Conservation (phyloP, 2,113 vertebrate species). For the Pangasianodon gigas region DNA sequence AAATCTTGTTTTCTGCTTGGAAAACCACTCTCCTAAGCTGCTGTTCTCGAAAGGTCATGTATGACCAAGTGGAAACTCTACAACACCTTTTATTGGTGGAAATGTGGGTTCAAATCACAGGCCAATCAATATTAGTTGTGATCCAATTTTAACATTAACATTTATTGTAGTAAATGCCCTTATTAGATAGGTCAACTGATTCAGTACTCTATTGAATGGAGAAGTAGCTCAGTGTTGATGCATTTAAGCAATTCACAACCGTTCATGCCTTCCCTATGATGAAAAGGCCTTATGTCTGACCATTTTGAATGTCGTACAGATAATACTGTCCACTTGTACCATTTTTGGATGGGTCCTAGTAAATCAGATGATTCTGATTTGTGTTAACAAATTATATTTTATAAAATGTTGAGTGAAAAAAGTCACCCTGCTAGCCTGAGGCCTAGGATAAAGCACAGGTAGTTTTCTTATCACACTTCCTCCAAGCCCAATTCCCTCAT, state of each 20-base stretch:
- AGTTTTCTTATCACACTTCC: not conserved
- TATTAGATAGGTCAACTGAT: not conserved
- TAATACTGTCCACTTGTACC: conserved; percentile 5
- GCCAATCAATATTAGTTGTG: not conserved
- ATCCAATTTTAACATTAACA: not conserved
- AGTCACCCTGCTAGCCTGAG: not conserved
- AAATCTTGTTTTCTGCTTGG: not conserved
- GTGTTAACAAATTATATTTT: not conserved
- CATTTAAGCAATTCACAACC: not conserved
- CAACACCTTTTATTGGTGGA: not conserved
- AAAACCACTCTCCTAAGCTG: not conserved
- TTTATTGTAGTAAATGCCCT: conserved; percentile 8
- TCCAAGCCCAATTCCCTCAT: not conserved
- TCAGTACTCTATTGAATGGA: not conserved
- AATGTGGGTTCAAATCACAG: not conserved
- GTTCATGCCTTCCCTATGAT: not conserved
- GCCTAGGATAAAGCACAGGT: not conserved
- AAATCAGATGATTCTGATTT: conserved; percentile 45
- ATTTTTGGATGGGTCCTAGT: conserved; percentile 43
- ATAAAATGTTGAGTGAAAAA: not conserved
- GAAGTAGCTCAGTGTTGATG: not conserved
- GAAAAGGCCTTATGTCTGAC: conserved; percentile 12
- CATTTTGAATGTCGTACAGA: conserved; percentile 14
- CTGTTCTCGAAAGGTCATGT: not conserved
- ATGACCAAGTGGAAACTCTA: not conserved